phyloP scores from a whole-genome alignment of 2,113 vertebrate species.

The Apteryx owenii region DNA sequence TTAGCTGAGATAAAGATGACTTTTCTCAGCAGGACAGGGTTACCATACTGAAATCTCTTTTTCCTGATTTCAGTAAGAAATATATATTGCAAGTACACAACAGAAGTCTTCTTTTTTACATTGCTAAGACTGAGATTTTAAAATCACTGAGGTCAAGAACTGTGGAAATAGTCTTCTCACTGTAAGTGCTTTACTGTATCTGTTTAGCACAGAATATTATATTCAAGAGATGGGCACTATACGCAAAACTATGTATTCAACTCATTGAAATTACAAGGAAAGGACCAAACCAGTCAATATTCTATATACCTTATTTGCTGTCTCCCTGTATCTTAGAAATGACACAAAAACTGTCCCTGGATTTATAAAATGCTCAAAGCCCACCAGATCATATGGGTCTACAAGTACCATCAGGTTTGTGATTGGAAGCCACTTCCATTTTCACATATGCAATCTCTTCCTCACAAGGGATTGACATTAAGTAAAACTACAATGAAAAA shows the following conservation, averaged over 20 bases:
- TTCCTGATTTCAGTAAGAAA: background rate
- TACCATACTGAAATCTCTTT: background rate
- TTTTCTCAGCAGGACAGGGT: background rate
- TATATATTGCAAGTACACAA: background rate
- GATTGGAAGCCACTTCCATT: background rate
- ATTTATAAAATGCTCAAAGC: background rate
- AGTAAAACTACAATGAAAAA: background rate
- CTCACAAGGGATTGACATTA: background rate
- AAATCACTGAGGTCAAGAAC: background rate
- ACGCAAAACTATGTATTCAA: background rate
- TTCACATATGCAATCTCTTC: background rate
- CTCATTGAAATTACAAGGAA: background rate
- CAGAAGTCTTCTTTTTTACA: background rate
- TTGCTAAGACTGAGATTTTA: background rate
- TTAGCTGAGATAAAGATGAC: background rate
- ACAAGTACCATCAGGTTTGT: background rate
- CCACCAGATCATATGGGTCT: background rate
- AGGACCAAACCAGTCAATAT: background rate
- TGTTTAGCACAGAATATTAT: background rate
- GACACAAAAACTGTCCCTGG: background rate
- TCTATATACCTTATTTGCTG: background rate
- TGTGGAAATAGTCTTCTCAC: background rate
- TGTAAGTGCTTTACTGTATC: background rate
- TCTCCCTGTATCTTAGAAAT: background rate
- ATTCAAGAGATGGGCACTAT: background rate